Evolutionary conservation across 2,888 invertebrate genomes (phyloP), one percentile per base, ranked within the genome.

Genomic region (Chrysolina oricalcia): DNA sequence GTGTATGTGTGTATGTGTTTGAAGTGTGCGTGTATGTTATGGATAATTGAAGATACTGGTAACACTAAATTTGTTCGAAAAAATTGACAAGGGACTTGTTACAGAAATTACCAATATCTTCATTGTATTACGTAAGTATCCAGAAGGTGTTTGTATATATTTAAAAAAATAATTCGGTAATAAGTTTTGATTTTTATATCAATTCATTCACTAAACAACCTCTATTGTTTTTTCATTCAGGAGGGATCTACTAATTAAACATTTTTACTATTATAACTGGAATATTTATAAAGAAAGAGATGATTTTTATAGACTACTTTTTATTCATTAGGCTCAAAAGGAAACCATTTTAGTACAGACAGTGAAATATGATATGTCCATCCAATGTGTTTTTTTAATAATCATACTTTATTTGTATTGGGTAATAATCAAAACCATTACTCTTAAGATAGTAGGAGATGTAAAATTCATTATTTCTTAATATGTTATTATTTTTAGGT

Each of bases 1-100:
- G 46, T 74, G 70, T 21, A 72, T 73, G 74, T 77, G 71, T 74
- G 71, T 68, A 63, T 65, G 76, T 81, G 75, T 78, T 72, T 50
- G 27, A 63, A 72, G 77, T 78, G 62, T 76, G 59, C 46, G 41
- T 71, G 59, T 77, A 53, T 59, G 35, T 59, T 27, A 27, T 35
- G 5, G 11, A 27, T 27, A 59, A 27, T 6, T 15, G n/a, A 59
- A 27, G 27, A 35, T 35, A 59, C 35, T 59, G 35, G 59, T 9
- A n/a, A 59, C 23, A 27, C 6, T 11, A 50, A 19, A 50, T 50
- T 50, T 43, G 6, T 15, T 15, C 35, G 8, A 46, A 46, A 46
- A 46, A 46, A 46, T 15, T 46, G 46, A 13, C 10, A 46, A 46
- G 13, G 2, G n/a, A 15, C 46, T 46, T 13, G 13, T 2, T 8